A percentile compares a stretch with the other conserved stretches of the same genome.
phyloP scores from a whole-genome alignment of 2,113 vertebrate species.

The Oceanodroma tethys region DNA sequence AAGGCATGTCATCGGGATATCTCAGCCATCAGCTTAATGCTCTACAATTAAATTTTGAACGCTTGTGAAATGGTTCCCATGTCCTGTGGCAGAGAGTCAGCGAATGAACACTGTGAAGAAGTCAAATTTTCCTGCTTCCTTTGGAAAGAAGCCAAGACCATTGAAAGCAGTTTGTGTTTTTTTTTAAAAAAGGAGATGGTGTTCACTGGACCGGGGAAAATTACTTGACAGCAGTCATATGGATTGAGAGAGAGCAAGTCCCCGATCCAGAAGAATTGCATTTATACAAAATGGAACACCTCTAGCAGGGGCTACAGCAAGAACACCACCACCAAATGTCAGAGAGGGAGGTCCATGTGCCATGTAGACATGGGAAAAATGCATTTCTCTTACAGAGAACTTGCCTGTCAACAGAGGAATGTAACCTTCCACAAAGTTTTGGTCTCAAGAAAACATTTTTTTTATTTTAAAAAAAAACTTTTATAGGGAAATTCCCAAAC shows the following conservation, averaged over 20 bases:
- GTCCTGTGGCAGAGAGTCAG: not conserved
- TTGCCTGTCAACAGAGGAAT: not conserved
- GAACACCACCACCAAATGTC: not conserved
- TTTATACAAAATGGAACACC: not conserved
- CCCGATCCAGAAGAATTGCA: not conserved
- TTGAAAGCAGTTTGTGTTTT: not conserved
- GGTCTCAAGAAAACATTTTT: not conserved
- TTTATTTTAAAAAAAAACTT: not conserved
- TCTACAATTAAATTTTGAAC: not conserved
- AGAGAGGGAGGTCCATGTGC: not conserved
- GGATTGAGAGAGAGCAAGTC: not conserved
- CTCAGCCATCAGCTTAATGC: not conserved
- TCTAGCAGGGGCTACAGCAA: not conserved
- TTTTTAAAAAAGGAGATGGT: not conserved
- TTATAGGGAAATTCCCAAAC: not conserved
- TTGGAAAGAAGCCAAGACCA: not conserved
- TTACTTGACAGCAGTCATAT: not conserved
- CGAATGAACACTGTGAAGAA: not conserved
- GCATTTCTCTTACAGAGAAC: not conserved
- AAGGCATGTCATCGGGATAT: not conserved
- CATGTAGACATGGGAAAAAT: not conserved
- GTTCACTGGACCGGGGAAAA: not conserved
- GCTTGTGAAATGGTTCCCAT: not conserved
- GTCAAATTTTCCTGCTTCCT: not conserved
- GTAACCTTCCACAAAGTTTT: not conserved